These are phyloP conservation scores for Incurvaria masculella DNA, from an alignment of 2,888 invertebrate genomes.

Conservation along the genomic window DNA sequence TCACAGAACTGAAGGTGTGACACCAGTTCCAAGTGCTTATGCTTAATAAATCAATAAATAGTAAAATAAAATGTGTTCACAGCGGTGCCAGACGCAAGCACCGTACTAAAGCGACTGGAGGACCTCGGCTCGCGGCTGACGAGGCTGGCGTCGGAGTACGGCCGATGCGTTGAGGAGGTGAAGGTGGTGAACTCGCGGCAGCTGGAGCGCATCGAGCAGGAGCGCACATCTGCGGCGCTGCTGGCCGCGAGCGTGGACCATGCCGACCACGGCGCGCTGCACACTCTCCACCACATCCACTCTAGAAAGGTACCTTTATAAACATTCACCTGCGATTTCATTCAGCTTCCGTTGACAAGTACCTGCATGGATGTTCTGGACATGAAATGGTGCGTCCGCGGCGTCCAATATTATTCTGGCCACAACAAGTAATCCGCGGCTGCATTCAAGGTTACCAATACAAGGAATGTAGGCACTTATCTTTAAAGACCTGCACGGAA, in stretches of 20 bases:
- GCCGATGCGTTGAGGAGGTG: conserved; percentile 71
- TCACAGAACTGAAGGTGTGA: too few species aligned
- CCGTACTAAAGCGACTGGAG: conserved; percentile 63
- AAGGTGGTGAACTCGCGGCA: conserved; percentile 64
- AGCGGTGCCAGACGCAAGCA: conserved; percentile 35
- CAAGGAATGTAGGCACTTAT: too few species aligned
- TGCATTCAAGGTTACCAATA: too few species aligned
- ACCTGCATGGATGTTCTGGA: conserved; percentile 4
- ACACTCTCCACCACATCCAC: conserved; percentile 58
- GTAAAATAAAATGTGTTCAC: conserved; percentile 3
- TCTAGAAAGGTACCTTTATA: conserved; percentile 72
- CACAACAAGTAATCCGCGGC: too few species aligned
- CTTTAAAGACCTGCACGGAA: too few species aligned
- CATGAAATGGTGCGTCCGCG: neutral
- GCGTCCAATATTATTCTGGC: neutral
- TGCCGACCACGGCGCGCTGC: conserved; percentile 41
- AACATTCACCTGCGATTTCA: too few species aligned
- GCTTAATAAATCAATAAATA: neutral
- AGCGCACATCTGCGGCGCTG: conserved; percentile 60
- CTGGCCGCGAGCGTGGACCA: conserved; percentile 64
- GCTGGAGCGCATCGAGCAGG: conserved; percentile 60
- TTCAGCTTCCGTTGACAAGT: too few species aligned
- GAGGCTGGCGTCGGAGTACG: conserved; percentile 66
- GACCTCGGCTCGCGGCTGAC: conserved; percentile 66
- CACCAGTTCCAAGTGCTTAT: too few species aligned